These are phyloP conservation scores for Cydia splendana DNA, from an alignment of 1,140 invertebrate species.

Conservation along the genomic window DNA sequence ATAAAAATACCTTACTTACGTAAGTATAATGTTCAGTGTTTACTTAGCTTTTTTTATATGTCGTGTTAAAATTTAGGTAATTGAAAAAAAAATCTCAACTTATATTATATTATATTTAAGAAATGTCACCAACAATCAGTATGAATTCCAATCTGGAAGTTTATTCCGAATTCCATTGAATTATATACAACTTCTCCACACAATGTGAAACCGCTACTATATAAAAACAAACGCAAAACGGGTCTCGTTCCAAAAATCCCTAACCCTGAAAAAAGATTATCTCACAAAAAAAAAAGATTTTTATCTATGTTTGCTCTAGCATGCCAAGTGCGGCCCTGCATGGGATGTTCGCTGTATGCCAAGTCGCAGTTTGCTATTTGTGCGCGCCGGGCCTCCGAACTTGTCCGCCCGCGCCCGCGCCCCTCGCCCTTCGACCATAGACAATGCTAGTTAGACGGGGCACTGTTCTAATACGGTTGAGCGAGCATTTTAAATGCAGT, in stretches of 20 bases:
- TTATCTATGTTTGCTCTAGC: constrained; percentile 20
- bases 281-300: neutral
- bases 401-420: constrained; percentile 37
- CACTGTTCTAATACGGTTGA: constrained; percentile 27
- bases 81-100: no score
- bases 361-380: constrained; percentile 73
- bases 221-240: no score
- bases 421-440: constrained; percentile 40
- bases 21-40: neutral
- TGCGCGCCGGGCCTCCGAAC: constrained; percentile 65
- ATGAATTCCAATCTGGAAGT: no score
- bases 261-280: neutral
- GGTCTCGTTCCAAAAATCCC: neutral
- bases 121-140: no score
- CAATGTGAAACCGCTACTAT: no score
- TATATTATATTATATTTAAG: no score
- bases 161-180: no score
- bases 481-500: constrained; percentile 26
- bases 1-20: neutral
- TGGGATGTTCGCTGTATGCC: constrained; percentile 64
- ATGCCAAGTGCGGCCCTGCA: constrained; percentile 54
- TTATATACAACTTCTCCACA: no score
- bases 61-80: no score
- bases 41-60: no score
- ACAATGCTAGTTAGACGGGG: constrained; percentile 45